Base-by-base conservation (phyloP, 2,797 vertebrate species). In the Antrozous pallidus region DNA sequence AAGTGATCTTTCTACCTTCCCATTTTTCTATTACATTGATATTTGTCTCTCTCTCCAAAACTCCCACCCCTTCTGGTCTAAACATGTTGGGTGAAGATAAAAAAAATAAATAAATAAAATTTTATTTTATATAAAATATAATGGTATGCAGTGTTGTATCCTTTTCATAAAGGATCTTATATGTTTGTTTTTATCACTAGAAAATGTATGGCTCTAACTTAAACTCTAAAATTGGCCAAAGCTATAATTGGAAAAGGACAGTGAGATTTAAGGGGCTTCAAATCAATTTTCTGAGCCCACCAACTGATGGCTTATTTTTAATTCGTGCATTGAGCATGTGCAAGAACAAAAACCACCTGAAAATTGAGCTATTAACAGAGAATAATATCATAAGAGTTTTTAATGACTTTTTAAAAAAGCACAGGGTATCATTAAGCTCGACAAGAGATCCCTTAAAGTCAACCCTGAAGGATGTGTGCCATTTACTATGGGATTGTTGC, bases 401-500 rank as follows among this genome's bases (percentile, higher is more conserved):
- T 96, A 94, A 74, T 74, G 85, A 74, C 38, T 94, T 90, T 71
- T 90, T 71, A 84, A 17, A 71, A 93, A 96, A 94, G 73, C 67
- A 74, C 36, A 92, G 42, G 24, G 14, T 95, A 90, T 96, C 9
- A 38, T 58, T 95, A 97, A 95, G 38, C 61, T 14, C 67, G 47
- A 89, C 28, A 1, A 2, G 69, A 96, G 82, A 97, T 96, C 56
- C 31, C 42, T 94, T 51, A 65, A 77, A 96, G 78, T 28, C 81
- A 94, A 5, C 12, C 47, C 38, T 79, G 80, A 95, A 45, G 47
- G 28, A 82, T 33, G 10, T 83, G 71, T 87, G 40, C 69, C 45
- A 8, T 22, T 95, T 92, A 45, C 65, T 96, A 96, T 97, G 95
- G 88, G 96, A 96, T 96, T 54, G 54, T 93, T 92, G 71, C 31